A percentile compares a stretch with the other conserved stretches of the same genome.
phyloP scores from a whole-genome alignment of 2,888 invertebrate species.

The Eurytoma adleriae region DNA sequence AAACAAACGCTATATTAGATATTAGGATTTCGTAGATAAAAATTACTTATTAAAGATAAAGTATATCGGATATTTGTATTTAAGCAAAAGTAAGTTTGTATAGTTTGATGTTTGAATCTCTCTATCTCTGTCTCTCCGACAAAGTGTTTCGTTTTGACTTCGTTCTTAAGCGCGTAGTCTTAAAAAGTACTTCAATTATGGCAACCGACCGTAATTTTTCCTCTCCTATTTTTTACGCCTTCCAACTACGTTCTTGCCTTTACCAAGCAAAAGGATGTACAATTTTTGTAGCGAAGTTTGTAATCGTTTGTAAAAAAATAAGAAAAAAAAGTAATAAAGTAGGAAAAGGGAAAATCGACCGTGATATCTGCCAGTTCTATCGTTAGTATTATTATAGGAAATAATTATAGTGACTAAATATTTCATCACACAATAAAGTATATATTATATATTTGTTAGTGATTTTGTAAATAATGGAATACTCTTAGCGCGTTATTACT shows the following conservation, averaged over 20 bases:
- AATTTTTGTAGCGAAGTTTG: constrained; percentile 20
- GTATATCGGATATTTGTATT: constrained; percentile 60
- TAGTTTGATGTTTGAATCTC: constrained; percentile 64
- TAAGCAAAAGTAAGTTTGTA: constrained; percentile 61
- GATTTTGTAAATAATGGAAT: constrained; percentile 29
- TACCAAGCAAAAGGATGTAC: neutral
- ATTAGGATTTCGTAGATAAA: constrained; percentile 41
- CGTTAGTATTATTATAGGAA: constrained; percentile 39
- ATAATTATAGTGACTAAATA: constrained; percentile 20
- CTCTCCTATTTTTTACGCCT: neutral
- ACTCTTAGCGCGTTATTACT: constrained; percentile 33
- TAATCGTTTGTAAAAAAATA: constrained; percentile 32
- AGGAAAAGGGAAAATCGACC: constrained; percentile 15
- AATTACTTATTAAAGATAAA: constrained; percentile 14
- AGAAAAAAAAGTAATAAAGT: neutral
- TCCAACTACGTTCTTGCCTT: neutral
- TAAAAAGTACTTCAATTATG: constrained; percentile 38
- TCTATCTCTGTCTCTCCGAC: constrained; percentile 17
- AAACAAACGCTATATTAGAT: constrained; percentile 28
- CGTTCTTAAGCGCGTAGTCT: neutral
- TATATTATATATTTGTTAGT: constrained; percentile 40
- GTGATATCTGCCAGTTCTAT: constrained; percentile 37
- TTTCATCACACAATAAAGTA: constrained; percentile 8
- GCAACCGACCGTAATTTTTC: neutral
- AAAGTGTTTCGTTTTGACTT: neutral